Evolutionary conservation across 2,888 invertebrate genomes (phyloP).

Genomic region (Ligdia adustata): DNA sequence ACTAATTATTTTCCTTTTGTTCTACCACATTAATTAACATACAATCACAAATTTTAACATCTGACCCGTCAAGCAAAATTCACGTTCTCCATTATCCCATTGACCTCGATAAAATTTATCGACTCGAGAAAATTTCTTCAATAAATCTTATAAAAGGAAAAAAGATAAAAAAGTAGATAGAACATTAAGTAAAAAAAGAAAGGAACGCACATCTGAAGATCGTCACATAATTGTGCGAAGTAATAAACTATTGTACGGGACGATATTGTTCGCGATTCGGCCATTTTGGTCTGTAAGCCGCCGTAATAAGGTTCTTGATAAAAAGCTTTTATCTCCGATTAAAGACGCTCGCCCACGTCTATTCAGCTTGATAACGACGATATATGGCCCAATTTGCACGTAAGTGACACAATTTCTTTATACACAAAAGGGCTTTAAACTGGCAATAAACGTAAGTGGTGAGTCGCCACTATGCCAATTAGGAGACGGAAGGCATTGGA

Average conservation of each 20-base stretch:
- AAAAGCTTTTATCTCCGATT: slow-evolving; percentile 17
- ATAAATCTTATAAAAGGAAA: slow-evolving; percentile 18
- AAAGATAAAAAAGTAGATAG: slow-evolving; percentile 18
- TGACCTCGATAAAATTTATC: slow-evolving; percentile 15
- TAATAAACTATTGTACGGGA: slow-evolving; percentile 51
- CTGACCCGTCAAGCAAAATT: slow-evolving; percentile 6
- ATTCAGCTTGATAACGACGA: slow-evolving; percentile 52
- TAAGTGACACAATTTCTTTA: slow-evolving; percentile 56
- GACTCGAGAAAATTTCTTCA: slow-evolving; percentile 6
- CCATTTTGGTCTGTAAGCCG: slow-evolving; percentile 6
- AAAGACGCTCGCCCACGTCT: slow-evolving; percentile 48
- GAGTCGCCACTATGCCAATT: slow-evolving; percentile 61
- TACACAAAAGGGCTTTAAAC: slow-evolving; percentile 51
- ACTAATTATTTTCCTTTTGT: neutral
- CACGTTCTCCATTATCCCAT: slow-evolving; percentile 4
- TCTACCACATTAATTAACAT: slow-evolving; percentile 3
- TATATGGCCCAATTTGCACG: slow-evolving; percentile 66
- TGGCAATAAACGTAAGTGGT: slow-evolving; percentile 68
- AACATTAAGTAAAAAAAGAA: slow-evolving; percentile 18
- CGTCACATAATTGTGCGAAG: slow-evolving; percentile 58
- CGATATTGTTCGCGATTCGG: neutral
- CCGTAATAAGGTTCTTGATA: slow-evolving; percentile 5
- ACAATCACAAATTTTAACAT: slow-evolving; percentile 13
- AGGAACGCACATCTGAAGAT: slow-evolving; percentile 31
- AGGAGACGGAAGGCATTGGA: slow-evolving; percentile 43